Evolutionary conservation across 2,888 invertebrate species (phyloP), one percentile per base, ranked within the genome.

Genomic region (Chromoteleia sp.): DNA sequence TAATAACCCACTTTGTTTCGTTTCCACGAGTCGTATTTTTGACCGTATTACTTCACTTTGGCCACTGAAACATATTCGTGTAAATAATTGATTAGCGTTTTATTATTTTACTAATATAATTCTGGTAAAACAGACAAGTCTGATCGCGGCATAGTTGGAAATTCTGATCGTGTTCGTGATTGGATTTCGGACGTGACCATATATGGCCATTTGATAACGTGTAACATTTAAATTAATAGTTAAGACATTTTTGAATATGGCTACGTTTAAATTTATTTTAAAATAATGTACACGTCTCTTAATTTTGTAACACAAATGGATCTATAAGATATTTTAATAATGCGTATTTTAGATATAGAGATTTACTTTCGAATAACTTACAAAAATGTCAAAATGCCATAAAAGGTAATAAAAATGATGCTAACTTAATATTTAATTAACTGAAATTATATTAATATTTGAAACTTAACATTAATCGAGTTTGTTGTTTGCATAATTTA

Each of bases 81-180:
- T 12, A 39, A 43, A 17, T 43, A 2, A 43, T 43, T 15, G 1
- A 17, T 15, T 17, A 43, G 5, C 0, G 3, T 50, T 25, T 12
- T 50, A 29, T 29, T 29, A 50, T 25, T 50, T 25, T 5, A 17
- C 7, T 50, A 12, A 50, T 6, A 52, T 52, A 52, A 15, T 12
- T 29, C 2, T n/a, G 7, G 12, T n/a, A 25, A 48, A 21, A 25
- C 12, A 19, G 52, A n/a, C n/a, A 15, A 52, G 14, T n/a, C 12
- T 21, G 21, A 58, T 39, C 25, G 17, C 21, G 7, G 12, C 12
- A 25, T 29, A 43, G 25, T 59, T 14, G 15, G 14, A 29, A 43
- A 59, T 59, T 59, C 59, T 41, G 59, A 43, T 43, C 59, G 15
- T 59, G 59, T 59, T 59, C 59, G 25, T 41, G 43, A 59, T 59